These are phyloP conservation scores for Todiramphus chloris DNA, from an alignment of 2,113 vertebrate genomes.

Conservation along the genomic window DNA sequence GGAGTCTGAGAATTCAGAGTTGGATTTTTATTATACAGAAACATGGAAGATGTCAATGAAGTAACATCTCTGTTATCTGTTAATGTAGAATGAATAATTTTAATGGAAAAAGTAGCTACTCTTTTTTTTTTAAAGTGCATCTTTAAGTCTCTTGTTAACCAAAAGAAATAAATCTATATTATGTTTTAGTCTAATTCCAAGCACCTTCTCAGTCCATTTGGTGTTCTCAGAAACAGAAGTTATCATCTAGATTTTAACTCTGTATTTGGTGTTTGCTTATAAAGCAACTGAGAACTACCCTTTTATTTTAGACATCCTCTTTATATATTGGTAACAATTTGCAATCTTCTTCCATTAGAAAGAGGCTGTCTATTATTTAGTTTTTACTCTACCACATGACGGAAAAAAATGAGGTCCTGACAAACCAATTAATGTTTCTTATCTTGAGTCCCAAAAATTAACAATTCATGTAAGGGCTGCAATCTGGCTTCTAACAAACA, in stretches of 20 bases:
- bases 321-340: neutral
- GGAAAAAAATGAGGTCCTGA: neutral
- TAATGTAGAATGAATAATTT: neutral
- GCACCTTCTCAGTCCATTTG: neutral
- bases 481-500: neutral
- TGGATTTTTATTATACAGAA: neutral
- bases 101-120: neutral
- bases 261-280: neutral
- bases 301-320: neutral
- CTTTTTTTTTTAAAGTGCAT: neutral
- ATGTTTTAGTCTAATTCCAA: neutral
- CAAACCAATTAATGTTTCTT: neutral
- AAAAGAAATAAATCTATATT: neutral
- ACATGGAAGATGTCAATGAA: neutral
- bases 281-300: neutral
- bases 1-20: neutral
- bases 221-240: neutral
- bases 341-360: neutral
- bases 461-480: neutral
- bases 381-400: neutral
- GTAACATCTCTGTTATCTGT: neutral
- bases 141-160: neutral
- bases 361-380: neutral
- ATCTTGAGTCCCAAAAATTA: neutral
- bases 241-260: neutral